These are phyloP conservation scores for Lepidostoma basale DNA, from an alignment of 1,140 invertebrate genomes.

Conservation along the genomic window DNA sequence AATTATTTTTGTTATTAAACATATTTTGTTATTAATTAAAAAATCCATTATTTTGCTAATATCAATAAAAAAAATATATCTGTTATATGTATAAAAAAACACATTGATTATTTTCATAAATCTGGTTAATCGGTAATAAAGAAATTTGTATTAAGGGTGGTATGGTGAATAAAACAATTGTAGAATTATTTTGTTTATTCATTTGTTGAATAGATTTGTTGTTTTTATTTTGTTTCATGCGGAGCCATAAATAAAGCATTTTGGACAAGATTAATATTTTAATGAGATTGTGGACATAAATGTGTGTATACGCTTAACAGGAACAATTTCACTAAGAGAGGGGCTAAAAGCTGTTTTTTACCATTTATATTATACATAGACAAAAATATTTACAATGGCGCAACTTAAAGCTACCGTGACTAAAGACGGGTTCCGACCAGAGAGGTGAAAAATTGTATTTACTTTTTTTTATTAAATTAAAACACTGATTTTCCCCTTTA, in stretches of 20 bases:
- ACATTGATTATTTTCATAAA: too few species aligned
- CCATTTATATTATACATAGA: constrained; percentile 10
- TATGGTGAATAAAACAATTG: not conserved
- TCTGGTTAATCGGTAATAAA: too few species aligned
- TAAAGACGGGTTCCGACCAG: not conserved
- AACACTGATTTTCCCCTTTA: too few species aligned
- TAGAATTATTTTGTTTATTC: constrained; percentile 19
- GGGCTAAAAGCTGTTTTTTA: constrained; percentile 12
- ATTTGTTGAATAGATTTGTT: constrained; percentile 17
- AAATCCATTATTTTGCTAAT: too few species aligned
- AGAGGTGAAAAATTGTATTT: too few species aligned
- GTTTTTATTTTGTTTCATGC: constrained; percentile 13
- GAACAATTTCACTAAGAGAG: constrained; percentile 28
- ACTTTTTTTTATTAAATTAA: too few species aligned
- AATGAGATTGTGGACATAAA: constrained; percentile 26
- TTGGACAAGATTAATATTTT: constrained; percentile 18
- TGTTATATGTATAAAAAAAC: too few species aligned
- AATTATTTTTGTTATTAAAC: too few species aligned
- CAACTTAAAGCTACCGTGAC: constrained; percentile 24
- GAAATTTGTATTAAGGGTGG: too few species aligned
- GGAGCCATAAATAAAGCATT: constrained; percentile 12
- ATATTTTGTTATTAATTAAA: too few species aligned
- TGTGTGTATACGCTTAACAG: not conserved
- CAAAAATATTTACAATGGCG: constrained; percentile 22
- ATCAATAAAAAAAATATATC: too few species aligned